phyloP scores from a whole-genome alignment of 2,888 invertebrate species.

The Tromatobia lineatoria region DNA sequence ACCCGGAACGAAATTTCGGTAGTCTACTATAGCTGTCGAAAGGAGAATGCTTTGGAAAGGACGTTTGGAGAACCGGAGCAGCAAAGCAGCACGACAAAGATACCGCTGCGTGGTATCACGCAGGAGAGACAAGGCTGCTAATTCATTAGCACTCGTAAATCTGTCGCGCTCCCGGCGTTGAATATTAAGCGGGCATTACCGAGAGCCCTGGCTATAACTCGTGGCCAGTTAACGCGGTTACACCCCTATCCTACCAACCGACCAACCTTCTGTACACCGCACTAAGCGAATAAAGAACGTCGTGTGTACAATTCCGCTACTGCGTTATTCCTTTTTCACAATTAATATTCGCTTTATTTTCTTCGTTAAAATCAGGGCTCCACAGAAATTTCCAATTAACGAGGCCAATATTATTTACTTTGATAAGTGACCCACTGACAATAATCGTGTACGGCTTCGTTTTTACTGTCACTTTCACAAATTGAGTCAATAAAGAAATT shows the following conservation, averaged over 20 bases:
- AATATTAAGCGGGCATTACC: constrained; percentile 84
- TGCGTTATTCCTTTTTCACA: constrained; percentile 19
- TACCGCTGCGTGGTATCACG: constrained; percentile 31
- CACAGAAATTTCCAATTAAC: not conserved
- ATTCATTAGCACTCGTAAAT: constrained; percentile 85
- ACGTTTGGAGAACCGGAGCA: constrained; percentile 43
- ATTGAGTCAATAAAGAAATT: no score
- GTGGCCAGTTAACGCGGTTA: constrained; percentile 81
- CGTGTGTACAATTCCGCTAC: constrained; percentile 57
- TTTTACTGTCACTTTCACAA: not conserved
- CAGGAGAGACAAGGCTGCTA: constrained; percentile 77
- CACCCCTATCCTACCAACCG: constrained; percentile 62
- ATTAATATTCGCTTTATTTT: constrained; percentile 20
- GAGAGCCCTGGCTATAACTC: constrained; percentile 81
- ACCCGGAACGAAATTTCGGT: constrained; percentile 5
- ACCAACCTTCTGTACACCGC: constrained; percentile 63
- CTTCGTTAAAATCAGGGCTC: not conserved
- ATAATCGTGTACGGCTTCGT: not conserved
- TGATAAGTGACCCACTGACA: not conserved
- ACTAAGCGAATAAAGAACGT: constrained; percentile 32
- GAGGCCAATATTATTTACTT: not conserved
- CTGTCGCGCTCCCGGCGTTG: constrained; percentile 82
- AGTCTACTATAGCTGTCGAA: constrained; percentile 34
- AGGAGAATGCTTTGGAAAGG: constrained; percentile 21
- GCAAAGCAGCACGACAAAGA: constrained; percentile 42